Evolutionary conservation across 1,140 invertebrate genomes (phyloP), one percentile per base, ranked within the genome.

Genomic region (Euwallacea similis): DNA sequence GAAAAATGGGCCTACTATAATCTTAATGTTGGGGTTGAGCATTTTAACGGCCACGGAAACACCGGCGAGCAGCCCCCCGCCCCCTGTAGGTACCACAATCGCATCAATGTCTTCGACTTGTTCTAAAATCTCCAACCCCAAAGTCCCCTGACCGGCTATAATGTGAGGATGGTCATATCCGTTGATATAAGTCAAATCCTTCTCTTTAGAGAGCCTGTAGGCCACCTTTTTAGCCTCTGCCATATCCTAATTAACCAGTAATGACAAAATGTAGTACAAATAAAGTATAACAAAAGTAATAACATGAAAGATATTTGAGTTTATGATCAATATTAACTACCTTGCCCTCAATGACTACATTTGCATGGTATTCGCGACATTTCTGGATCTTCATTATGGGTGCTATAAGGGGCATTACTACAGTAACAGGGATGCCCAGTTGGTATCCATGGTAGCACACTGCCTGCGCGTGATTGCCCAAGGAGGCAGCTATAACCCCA

Each of bases 81-180:
- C 95, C 0, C 95, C 95, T 2, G 96, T 91, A 0, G 95, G 95
- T 6, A 98, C 89, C 11, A 93, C 81, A 2, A 93, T 86, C 0
- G 91, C 90, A 79, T 93, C 90, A 0, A 92, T 86, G 66, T 92
- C 85, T 0, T 87, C 83, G 0, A 93, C 89, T 81, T 97, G 93
- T 78, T 96, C 93, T 6, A 95, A 79, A 55, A 98, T 96, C 82
- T 98, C 96, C 71, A 97, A 79, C 0, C 94, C 96, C 74, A 96
- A 88, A 0, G 95, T 97, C 8, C 96, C 96, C 82, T 97, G 95
- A 56, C 95, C 96, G 3, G 95, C 93, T 82, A 98, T 90, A 53
- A 98, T 95, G 76, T 96, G 87, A 0, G 95, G 94, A 82, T 97
- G 93, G 82, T 97, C 95, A 79, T 96, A 96, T 88, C 93, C 93